Base-by-base conservation (phyloP, 2,888 invertebrate species). In the Eilema griseolum region DNA sequence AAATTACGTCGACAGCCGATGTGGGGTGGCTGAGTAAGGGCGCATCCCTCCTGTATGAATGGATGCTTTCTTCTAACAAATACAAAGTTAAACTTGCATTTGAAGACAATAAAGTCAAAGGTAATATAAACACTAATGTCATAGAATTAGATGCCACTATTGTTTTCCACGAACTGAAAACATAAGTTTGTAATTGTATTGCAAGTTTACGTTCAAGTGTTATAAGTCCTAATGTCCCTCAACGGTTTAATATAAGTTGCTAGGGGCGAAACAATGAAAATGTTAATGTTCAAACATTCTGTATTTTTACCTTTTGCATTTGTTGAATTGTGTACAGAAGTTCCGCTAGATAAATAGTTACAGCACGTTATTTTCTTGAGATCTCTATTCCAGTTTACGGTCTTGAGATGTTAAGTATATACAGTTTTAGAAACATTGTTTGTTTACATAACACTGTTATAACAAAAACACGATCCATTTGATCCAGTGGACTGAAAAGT, bases 221-320 rank as follows among this genome's bases (percentile, higher is more conserved):
- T 91, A 92, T 93, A 94, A 94, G 91, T 94, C 92, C 86, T 92
- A 92, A 93, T 93, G 92, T 92, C 90, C 88, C 91, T 90, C 90
- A 87, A 89, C 89, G 89, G 92, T 90, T 92, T 91, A 92, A 92
- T 92, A 91, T 90, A 92, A 92, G 87, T 92, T 88, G 87, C 88
- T 79, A 83, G 86, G 92, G 90, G 90, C 80, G 85, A 90, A 90
- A 94, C 94, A 94, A 93, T 94, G 92, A 88, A 92, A 93, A 93
- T 93, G 92, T 90, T 92, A 93, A 92, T 92, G 90, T 87, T 79
- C 80, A 83, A 83, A 83, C 81, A 86, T 90, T 73, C 31, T 66
- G 87, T 91, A 91, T 92, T 93, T 93, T 93, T 92, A 92, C 89
- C 89, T 86, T 88, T 86, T 87, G 86, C 85, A 71, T 82, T 80